phyloP scores from a whole-genome alignment of 92 coral and sea anemone genomes.

The Ricordea florida region DNA sequence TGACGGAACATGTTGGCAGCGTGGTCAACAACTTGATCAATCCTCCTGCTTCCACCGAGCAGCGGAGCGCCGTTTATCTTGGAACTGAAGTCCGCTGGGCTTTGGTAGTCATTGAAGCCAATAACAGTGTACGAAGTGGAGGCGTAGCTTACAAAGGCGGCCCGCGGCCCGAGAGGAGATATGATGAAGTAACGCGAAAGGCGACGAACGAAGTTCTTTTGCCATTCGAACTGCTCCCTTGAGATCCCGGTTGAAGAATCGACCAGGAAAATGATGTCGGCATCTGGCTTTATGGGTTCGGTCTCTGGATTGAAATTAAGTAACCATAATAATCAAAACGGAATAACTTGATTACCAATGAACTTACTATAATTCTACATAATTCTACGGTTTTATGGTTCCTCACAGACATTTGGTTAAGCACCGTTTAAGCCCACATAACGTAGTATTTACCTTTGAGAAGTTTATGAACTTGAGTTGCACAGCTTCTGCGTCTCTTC shows the following conservation, averaged over 20 bases:
- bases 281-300: constrained; percentile 36
- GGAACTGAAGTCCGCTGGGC: constrained; percentile 5
- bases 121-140: constrained; percentile 55
- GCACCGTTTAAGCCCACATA: too few species aligned
- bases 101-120: constrained; percentile 39
- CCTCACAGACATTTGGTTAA: too few species aligned
- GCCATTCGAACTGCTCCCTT: constrained; percentile 52
- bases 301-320: constrained; percentile 1
- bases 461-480: too few species aligned
- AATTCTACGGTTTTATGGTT: too few species aligned
- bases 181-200: constrained; percentile 54
- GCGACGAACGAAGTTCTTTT: constrained; percentile 71
- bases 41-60: constrained; percentile 37
- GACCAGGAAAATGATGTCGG: constrained; percentile 81
- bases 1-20: constrained; percentile 36
- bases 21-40: constrained; percentile 38
- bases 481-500: too few species aligned
- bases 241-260: constrained; percentile 82
- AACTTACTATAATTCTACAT: too few species aligned
- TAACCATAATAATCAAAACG: background rate
- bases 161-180: constrained; percentile 79
- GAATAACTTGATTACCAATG: background rate
- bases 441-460: too few species aligned
- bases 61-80: constrained; percentile 36
- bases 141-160: constrained; percentile 77